Evolutionary conservation across 2,888 invertebrate species (phyloP).

Genomic region (Sericinus montela): DNA sequence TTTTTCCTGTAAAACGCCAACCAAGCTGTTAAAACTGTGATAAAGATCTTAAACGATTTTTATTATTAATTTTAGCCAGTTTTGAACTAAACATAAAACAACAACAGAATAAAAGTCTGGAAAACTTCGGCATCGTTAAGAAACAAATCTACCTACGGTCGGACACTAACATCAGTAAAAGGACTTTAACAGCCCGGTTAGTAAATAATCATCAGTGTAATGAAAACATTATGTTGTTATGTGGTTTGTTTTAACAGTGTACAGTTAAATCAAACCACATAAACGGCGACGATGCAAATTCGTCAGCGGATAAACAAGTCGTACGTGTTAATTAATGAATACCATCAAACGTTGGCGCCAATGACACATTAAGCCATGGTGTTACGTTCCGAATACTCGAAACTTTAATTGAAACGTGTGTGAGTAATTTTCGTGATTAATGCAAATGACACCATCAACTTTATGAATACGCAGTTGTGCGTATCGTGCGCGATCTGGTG

Average conservation of each 20-base stretch:
- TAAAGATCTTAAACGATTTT: too few relatives aligned
- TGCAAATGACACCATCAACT: slow-evolving; percentile 25
- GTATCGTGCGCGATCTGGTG: slow-evolving; percentile 1
- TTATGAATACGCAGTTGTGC: slow-evolving; percentile 1
- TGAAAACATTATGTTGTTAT: too few relatives aligned
- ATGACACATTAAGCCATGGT: slow-evolving; percentile 46
- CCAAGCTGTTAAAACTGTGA: too few relatives aligned
- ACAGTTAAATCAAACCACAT: slow-evolving; percentile 15
- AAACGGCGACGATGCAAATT: slow-evolving; percentile 24
- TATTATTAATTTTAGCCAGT: too few relatives aligned
- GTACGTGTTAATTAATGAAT: slow-evolving; percentile 57
- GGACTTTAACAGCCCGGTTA: too few relatives aligned
- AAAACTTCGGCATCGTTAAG: too few relatives aligned
- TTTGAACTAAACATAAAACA: too few relatives aligned
- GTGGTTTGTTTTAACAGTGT: slow-evolving; percentile 3
- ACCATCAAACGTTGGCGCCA: slow-evolving; percentile 56
- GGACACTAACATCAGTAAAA: too few relatives aligned
- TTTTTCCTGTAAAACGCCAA: too few relatives aligned
- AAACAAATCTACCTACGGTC: too few relatives aligned
- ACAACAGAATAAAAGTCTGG: too few relatives aligned
- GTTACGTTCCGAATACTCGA: slow-evolving; percentile 44
- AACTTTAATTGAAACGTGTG: slow-evolving; percentile 39
- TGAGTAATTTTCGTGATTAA: slow-evolving; percentile 37
- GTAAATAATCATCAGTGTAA: too few relatives aligned
- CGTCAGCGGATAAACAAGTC: slow-evolving; percentile 31